phyloP scores from a whole-genome alignment of 37 sponge, comb jelly and placozoan genomes.

The Crambe crambe region DNA sequence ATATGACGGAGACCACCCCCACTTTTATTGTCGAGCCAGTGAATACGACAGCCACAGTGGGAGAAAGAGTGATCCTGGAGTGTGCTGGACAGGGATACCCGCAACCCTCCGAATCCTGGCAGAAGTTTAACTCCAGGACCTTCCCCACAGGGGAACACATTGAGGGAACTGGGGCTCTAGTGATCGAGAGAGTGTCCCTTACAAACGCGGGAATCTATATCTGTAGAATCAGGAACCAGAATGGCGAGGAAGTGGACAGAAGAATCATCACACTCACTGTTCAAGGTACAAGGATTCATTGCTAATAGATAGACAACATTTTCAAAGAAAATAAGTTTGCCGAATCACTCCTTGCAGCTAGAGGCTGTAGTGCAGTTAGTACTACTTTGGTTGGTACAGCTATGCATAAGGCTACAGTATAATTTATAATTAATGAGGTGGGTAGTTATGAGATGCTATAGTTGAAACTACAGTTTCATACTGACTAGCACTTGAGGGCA shows the following conservation, averaged over 20 bases:
- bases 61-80: constrained; percentile 11
- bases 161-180: background rate
- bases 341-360: too few relatives aligned
- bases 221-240: constrained; percentile 1
- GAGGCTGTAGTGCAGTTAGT: too few relatives aligned
- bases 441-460: too few relatives aligned
- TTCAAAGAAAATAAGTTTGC: too few relatives aligned
- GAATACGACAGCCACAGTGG: background rate
- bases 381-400: too few relatives aligned
- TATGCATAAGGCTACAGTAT: too few relatives aligned
- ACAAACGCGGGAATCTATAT: background rate
- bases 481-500: too few relatives aligned
- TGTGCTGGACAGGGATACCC: constrained; percentile 16
- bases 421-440: too few relatives aligned
- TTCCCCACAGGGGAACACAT: background rate
- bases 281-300: too few relatives aligned
- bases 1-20: constrained; percentile 1
- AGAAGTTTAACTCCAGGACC: background rate
- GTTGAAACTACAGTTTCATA: too few relatives aligned
- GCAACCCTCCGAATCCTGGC: constrained; percentile 6
- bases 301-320: too few relatives aligned
- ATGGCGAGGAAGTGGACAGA: background rate
- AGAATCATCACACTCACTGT: background rate
- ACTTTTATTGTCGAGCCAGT: background rate
- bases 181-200: background rate